phyloP scores from a whole-genome alignment of 2,888 invertebrate species.

The Lasiommata megera region DNA sequence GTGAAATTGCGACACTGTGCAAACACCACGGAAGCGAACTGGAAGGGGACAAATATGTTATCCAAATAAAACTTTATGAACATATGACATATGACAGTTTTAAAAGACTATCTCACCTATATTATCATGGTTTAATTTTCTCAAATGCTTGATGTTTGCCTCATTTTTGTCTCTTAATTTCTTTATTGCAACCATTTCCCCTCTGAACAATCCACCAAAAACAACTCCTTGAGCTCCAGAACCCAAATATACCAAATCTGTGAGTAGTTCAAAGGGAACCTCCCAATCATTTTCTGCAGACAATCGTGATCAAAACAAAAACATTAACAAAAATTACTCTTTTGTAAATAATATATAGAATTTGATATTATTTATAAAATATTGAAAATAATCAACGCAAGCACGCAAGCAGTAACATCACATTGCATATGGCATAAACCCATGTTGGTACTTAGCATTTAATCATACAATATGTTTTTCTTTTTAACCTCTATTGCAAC shows the following conservation, averaged over 20 bases:
- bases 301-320: background rate
- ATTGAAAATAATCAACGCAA: too few species aligned
- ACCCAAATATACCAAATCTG: conserved; percentile 93
- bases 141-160: conserved; percentile 94
- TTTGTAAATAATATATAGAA: too few species aligned
- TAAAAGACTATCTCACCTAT: conserved; percentile 69
- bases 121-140: conserved; percentile 97
- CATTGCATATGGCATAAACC: too few species aligned
- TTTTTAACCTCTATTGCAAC: too few species aligned
- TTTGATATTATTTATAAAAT: too few species aligned
- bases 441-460: too few species aligned
- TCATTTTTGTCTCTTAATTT: conserved; percentile 96
- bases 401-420: too few species aligned
- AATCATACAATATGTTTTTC: too few species aligned
- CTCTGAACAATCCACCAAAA: conserved; percentile 91
- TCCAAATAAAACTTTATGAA: too few species aligned
- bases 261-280: conserved; percentile 95
- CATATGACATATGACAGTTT: too few species aligned
- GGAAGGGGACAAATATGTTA: too few species aligned
- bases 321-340: background rate
- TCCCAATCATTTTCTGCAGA: conserved; percentile 91
- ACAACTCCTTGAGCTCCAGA: conserved; percentile 98
- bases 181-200: conserved; percentile 96
- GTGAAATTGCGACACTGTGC: conserved; percentile 94
- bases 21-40: conserved; percentile 90